Conservation (phyloP, 2,888 invertebrate genomes). For the Ferrisia virgata region DNA sequence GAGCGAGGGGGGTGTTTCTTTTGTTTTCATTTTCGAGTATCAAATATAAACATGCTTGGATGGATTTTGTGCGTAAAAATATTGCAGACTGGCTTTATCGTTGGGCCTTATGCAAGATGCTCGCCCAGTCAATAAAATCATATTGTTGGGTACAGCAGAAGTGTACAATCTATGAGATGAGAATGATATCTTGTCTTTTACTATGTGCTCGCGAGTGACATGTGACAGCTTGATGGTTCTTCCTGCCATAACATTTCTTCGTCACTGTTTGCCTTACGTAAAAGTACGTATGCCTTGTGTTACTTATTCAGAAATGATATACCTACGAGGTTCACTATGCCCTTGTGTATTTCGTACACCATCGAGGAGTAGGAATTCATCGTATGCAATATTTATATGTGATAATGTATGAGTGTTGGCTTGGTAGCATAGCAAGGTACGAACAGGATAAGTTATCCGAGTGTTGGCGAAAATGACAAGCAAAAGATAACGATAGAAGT, state of each 20-base stretch:
- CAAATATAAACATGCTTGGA: too few relatives aligned
- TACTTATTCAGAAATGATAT: background rate
- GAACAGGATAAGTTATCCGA: too few relatives aligned
- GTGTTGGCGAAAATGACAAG: background rate
- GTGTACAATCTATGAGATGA: background rate
- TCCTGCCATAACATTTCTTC: background rate
- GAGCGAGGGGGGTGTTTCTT: too few relatives aligned
- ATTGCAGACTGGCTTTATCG: too few relatives aligned
- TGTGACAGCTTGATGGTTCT: background rate
- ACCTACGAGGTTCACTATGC: too few relatives aligned
- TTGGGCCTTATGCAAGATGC: too few relatives aligned
- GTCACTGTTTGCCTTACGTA: background rate
- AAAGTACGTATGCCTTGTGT: background rate
- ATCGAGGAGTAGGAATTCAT: too few relatives aligned
- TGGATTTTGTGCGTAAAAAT: too few relatives aligned
- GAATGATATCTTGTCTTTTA: background rate
- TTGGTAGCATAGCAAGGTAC: too few relatives aligned
- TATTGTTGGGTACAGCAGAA: background rate
- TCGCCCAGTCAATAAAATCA: background rate
- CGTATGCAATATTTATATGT: too few relatives aligned
- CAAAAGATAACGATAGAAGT: background rate
- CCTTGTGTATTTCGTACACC: too few relatives aligned
- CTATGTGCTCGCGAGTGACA: background rate
- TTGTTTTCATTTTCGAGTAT: background rate
- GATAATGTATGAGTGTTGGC: too few relatives aligned